Evolutionary conservation across 2,113 vertebrate genomes (phyloP), one percentile per base, ranked within the genome.

Genomic region (Catharus fuscescens): DNA sequence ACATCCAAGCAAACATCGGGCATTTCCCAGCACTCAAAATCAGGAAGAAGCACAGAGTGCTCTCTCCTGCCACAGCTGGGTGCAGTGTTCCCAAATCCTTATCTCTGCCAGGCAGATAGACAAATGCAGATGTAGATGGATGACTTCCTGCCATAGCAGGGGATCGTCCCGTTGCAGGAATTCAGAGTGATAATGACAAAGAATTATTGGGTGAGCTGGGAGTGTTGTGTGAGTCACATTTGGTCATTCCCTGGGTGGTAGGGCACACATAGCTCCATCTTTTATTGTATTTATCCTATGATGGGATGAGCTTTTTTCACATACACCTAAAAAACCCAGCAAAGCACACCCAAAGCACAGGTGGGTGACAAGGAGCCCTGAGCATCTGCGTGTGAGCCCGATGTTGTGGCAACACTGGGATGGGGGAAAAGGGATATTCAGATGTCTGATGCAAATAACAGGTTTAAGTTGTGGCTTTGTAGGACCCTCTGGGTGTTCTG

Each of bases 401-500:
- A 19, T 44, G 9, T 21, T 5, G 31, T 69, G 86, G 53, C 81
- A 86, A 2, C 52, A 6, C 34, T 54, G 28, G 71, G 9, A 31
- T 8, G 29, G 61, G 44, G 42, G 44, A 36, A 54, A 72, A 31
- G 25, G 3, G 40, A 61, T 64, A 59, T 76, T 90, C 29, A 16
- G 23, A 61, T 70, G 61, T 69, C 29, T 2, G 8, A 65, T 86
- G 80, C 28, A 92, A 87, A 94, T 54, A 78, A 56, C 32, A 52
- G 81, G 54, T 80, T 95, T 79, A 31, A 53, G 60, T 89, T 95
- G 82, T 88, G 85, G 76, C 86, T 94, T 92, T 90, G 86, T 94
- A 53, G 89, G 76, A 77, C 62, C 71, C 91, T 90, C 26, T 34
- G 82, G 61, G 29, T 84, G 74, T 53, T 14, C 77, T 91, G 62